Percentiles rank a stretch among this genome's conserved stretches.
Evolutionary conservation across 2,888 invertebrate species (phyloP).

Genomic region (Platynereis dumerilii): DNA sequence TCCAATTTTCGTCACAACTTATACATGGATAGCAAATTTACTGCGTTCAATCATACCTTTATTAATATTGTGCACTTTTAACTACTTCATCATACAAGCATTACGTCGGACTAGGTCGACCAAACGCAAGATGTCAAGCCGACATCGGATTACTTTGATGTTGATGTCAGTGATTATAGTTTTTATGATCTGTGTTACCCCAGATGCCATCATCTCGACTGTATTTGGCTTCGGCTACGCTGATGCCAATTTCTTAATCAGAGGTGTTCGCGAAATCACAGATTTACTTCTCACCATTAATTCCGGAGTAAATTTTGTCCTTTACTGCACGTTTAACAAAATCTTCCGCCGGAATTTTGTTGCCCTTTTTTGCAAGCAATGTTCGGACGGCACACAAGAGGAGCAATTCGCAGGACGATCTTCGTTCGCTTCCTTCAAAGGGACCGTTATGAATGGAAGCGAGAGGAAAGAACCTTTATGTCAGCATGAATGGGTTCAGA

Average conservation of each 20-base stretch:
- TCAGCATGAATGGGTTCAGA: conserved; percentile 21
- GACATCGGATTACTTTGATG: conserved; percentile 43
- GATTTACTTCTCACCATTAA: conserved; percentile 39
- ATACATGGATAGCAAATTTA: conserved; percentile 57
- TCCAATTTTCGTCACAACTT: conserved; percentile 50
- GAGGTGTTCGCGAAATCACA: conserved; percentile 42
- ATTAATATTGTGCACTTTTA: conserved; percentile 53
- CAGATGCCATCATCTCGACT: conserved; percentile 44
- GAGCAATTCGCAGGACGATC: conserved; percentile 6
- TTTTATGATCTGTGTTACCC: conserved; percentile 42
- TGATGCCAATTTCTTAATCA: conserved; percentile 34
- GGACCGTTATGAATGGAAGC: conserved; percentile 18
- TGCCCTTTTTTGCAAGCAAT: conserved; percentile 25
- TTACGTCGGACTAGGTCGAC: conserved; percentile 45
- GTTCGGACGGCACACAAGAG: not conserved
- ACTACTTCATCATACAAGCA: conserved; percentile 57
- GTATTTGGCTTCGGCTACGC: conserved; percentile 38
- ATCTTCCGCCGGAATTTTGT: conserved; percentile 28
- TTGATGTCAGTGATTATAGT: conserved; percentile 42
- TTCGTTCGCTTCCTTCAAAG: conserved; percentile 14
- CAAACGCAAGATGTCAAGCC: conserved; percentile 17
- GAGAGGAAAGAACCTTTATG: conserved; percentile 13
- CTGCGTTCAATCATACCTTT: conserved; percentile 60
- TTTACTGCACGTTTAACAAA: conserved; percentile 35
- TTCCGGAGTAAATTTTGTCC: conserved; percentile 33